Base-by-base conservation (phyloP, 2,797 vertebrate species). In the Phrynocephalus forsythii region DNA sequence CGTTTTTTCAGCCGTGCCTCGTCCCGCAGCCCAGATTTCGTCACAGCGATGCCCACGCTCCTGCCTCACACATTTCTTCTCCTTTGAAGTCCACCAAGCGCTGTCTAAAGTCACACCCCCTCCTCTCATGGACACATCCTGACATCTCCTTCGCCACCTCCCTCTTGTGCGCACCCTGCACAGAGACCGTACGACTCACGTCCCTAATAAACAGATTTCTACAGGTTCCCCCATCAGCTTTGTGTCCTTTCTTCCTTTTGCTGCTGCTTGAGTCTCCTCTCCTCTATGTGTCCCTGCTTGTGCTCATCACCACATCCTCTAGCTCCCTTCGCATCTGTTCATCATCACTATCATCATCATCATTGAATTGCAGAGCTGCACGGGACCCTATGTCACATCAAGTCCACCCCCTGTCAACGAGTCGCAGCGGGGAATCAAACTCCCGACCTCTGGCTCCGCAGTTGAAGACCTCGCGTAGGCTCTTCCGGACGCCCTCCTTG, bases 1-100 rank as follows among this genome's bases (percentile, higher is more conserved):
- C 7, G 2, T 11, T 18, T 16, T 16, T 3, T 9, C 5, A 16
- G 20, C 6, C 0, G 1, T 24, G 15, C 28, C 24, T 66, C 1
- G 6, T 24, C 24, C 52, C 3, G 7, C 16, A 24, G 30, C 10
- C 72, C 83, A 66, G 1, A 66, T 80, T 60, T 80, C 24, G 48
- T 80, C 63, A 38, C 24, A n/a, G 28, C 30, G 16, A 24, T 2
- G 16, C 11, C 7, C 63, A 24, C 30, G 2, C 22, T 3, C 10
- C 30, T 13, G 66, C 38, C 26, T 50, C n/a, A 11, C 20, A 24
- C 1, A 28, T 69, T 48, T 44, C 48, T 33, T 20, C 38, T 28
- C 8, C 18, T 24, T 24, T 20, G 13, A n/a, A 26, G 4, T 22
- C 26, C 13, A 38, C 67, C 56, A 48, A 69, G 24, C 9, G 38